Evolutionary conservation across 2,888 invertebrate species (phyloP), one percentile per base, ranked within the genome.

Genomic region (Troides aeacus): DNA sequence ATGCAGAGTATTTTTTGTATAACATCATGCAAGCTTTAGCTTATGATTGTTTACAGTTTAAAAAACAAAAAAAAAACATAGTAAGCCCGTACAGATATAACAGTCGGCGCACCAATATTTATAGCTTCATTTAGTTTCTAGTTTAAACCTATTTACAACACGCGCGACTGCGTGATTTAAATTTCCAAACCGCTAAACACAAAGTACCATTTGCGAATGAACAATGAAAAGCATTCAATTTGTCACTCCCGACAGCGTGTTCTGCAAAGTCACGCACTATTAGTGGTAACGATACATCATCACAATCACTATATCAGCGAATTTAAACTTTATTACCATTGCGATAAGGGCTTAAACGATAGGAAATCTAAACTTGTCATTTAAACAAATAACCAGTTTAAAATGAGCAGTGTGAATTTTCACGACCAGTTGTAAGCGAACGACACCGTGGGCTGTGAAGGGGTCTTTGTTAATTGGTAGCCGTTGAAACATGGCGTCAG

Each of bases 211-310:
- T 69, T 62, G 58, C 50, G 39, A 69, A 56, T 66, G 50, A 50
- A 69, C 65, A 69, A 69, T 65, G 65, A 62, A 69, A 65, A 58
- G 62, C 65, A 69, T 69, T 62, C 58, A 69, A 69, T 69, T 69
- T 66, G 65, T 69, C 69, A 69, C 57, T 58, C 58, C 21, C 62
- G 69, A 62, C 69, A 69, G 69, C 62, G 65, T 65, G 50, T 66
- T 69, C 58, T 65, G 69, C 62, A 69, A 66, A 69, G 69, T 69
- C 65, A 69, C 65, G 69, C 62, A 69, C 65, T 69, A 69, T 66
- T 69, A 69, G 62, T 57, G 57, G 8, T 36, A n/a, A 65, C 15
- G 50, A 36, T 58, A 59, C 53, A 50, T 46, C 30, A 8, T 12
- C 17, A 23, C 30, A 50, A 21, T 18, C 2, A 12, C 17, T 15